Evolutionary conservation across 2,113 vertebrate genomes (phyloP).

Genomic region (Cheirogaleus medius): DNA sequence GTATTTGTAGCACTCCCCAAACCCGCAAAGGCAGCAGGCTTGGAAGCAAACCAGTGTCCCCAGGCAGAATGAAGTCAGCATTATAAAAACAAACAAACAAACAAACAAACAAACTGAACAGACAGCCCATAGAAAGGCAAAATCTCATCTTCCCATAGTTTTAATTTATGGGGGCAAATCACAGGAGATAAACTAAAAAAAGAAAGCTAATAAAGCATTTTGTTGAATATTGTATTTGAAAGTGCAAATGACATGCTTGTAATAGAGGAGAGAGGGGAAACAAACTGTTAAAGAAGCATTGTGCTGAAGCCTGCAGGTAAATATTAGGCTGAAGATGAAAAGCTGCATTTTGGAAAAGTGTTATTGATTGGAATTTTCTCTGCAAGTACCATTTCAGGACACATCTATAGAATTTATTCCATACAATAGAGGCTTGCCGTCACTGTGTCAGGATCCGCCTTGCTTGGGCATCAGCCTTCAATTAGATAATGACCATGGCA

Average conservation of each 20-base stretch:
- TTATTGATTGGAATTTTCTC: constrained; percentile 62
- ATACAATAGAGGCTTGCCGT: constrained; percentile 43
- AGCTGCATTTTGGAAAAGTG: constrained; percentile 54
- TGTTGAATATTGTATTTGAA: constrained; percentile 34
- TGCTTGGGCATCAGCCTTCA: constrained; percentile 70
- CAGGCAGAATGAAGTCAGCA: constrained; percentile 37
- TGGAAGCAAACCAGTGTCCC: background rate
- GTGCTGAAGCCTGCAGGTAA: constrained; percentile 40
- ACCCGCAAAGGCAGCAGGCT: background rate
- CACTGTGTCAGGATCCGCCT: constrained; percentile 36
- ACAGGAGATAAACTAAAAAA: background rate
- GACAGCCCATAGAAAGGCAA: constrained; percentile 1
- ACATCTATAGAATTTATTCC: constrained; percentile 52
- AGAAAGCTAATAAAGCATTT: constrained; percentile 49
- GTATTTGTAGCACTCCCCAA: background rate
- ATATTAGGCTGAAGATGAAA: constrained; percentile 47
- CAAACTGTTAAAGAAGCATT: background rate
- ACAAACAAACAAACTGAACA: constrained; percentile 37
- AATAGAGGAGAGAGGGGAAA: background rate
- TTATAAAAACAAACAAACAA: constrained; percentile 17
- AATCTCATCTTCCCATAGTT: constrained; percentile 27
- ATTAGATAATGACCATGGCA: constrained; percentile 70
- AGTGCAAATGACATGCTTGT: constrained; percentile 26
- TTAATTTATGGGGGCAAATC: constrained; percentile 55
- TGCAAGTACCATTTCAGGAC: constrained; percentile 29